Conservation (phyloP, 2,888 invertebrate species). For the Zygothrica quintamaculata region DNA sequence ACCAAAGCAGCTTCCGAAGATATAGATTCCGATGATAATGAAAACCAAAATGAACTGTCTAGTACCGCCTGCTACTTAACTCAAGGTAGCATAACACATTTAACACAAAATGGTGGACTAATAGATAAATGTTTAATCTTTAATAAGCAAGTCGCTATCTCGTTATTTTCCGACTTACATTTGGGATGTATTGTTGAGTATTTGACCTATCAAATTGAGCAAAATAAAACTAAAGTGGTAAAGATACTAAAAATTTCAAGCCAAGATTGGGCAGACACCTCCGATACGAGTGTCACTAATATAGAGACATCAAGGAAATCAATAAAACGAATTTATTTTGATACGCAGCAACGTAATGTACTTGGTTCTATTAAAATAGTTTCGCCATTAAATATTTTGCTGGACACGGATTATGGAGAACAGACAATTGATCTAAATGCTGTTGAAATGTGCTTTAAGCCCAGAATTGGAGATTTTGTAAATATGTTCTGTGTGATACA, state of each 20-base stretch:
- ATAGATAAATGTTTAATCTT: slow-evolving; percentile 87
- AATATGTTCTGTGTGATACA: slow-evolving; percentile 88
- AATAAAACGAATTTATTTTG: slow-evolving; percentile 75
- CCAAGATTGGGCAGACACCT: slow-evolving; percentile 85
- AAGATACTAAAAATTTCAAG: slow-evolving; percentile 86
- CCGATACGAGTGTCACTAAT: slow-evolving; percentile 28
- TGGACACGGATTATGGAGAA: slow-evolving; percentile 84
- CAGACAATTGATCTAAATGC: slow-evolving; percentile 87
- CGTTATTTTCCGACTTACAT: slow-evolving; percentile 81
- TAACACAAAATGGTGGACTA: slow-evolving; percentile 85
- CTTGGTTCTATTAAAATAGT: slow-evolving; percentile 62
- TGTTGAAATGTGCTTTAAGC: slow-evolving; percentile 88
- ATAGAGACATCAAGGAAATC: too few species aligned
- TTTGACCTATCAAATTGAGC: slow-evolving; percentile 85
- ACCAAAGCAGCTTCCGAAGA: too few species aligned
- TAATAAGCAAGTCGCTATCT: slow-evolving; percentile 81
- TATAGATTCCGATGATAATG: too few species aligned
- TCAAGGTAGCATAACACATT: slow-evolving; percentile 87
- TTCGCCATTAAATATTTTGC: slow-evolving; percentile 57
- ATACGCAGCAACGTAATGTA: slow-evolving; percentile 76
- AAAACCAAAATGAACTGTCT: too few species aligned
- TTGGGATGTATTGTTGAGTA: slow-evolving; percentile 87
- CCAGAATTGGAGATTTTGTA: slow-evolving; percentile 89
- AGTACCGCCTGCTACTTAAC: slow-evolving; percentile 31
- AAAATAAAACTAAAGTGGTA: slow-evolving; percentile 86